phyloP scores from a whole-genome alignment of 2,888 invertebrate species.

The Dastarcus helophoroides region DNA sequence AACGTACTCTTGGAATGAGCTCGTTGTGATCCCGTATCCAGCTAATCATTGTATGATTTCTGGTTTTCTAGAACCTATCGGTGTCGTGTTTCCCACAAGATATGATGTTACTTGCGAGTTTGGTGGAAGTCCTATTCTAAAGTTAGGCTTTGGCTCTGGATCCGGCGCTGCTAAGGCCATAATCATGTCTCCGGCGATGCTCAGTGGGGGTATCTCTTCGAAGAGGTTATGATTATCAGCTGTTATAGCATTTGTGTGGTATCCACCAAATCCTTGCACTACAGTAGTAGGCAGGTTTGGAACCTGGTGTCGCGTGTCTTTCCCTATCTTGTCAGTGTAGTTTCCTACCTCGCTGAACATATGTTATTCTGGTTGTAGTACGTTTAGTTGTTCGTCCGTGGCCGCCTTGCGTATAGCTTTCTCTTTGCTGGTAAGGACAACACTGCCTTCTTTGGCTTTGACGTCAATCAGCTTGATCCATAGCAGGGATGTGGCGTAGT shows the following conservation, averaged over 20 bases:
- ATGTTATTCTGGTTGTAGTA: too few species aligned
- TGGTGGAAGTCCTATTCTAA: slow-evolving; percentile 18
- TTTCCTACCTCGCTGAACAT: too few species aligned
- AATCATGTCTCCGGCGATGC: slow-evolving; percentile 26
- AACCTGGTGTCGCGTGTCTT: slow-evolving; percentile 17
- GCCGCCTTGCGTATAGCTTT: slow-evolving; percentile 16
- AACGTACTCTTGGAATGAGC: slow-evolving; percentile 17
- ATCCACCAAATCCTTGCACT: slow-evolving; percentile 22
- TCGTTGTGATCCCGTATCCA: slow-evolving; percentile 19
- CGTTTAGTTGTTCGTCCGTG: too few species aligned
- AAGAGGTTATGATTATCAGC: slow-evolving; percentile 22
- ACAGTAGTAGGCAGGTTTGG: slow-evolving; percentile 19
- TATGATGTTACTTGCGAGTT: slow-evolving; percentile 15
- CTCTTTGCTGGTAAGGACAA: slow-evolving; percentile 18
- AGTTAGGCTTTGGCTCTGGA: slow-evolving; percentile 23
- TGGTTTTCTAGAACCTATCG: slow-evolving; percentile 18
- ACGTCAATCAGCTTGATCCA: slow-evolving; percentile 16
- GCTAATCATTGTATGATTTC: too few species aligned
- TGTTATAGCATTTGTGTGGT: slow-evolving; percentile 20
- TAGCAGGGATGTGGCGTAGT: slow-evolving; percentile 20
- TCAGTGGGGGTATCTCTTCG: slow-evolving; percentile 25
- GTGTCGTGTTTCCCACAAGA: slow-evolving; percentile 16
- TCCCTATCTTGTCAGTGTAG: too few species aligned
- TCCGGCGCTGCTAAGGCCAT: slow-evolving; percentile 23
- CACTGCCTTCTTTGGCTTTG: slow-evolving; percentile 17